phyloP scores from a whole-genome alignment of 2,797 vertebrate genomes.

The Myotis findleyi region DNA sequence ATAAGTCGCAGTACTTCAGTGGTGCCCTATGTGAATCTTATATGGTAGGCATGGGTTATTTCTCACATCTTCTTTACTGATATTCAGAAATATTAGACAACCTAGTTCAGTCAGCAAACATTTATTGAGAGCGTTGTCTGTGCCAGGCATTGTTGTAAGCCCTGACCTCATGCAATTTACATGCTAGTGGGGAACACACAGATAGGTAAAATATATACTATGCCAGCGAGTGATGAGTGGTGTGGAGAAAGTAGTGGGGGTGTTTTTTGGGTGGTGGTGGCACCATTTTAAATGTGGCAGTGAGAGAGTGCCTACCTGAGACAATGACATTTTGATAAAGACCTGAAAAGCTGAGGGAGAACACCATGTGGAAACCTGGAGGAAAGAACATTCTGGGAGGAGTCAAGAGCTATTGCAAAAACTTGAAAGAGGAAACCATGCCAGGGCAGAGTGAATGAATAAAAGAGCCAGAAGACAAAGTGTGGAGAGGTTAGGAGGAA shows the following conservation, averaged over 20 bases:
- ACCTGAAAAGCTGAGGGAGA: background rate
- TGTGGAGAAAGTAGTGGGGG: background rate
- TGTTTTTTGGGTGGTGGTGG: background rate
- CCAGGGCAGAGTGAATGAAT: background rate
- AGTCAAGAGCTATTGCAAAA: background rate
- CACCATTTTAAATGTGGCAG: background rate
- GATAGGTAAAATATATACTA: background rate
- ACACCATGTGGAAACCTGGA: background rate
- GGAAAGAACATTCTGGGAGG: background rate
- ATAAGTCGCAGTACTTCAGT: background rate
- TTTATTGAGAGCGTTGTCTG: background rate
- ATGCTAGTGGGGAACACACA: background rate
- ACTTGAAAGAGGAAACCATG: background rate
- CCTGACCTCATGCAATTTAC: background rate
- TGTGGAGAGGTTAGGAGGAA: background rate
- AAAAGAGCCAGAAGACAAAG: background rate
- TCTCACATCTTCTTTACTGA: background rate
- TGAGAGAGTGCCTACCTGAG: background rate
- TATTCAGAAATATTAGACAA: background rate
- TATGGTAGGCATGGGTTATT: background rate
- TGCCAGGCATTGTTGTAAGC: background rate
- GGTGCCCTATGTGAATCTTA: background rate
- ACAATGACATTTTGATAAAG: conserved; percentile 1
- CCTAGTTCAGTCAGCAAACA: background rate
- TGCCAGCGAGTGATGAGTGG: background rate